A percentile compares a stretch with the other conserved stretches of the same genome.
Evolutionary conservation across 1,140 invertebrate species (phyloP).

Genomic region (Cheumatopsyche charites): DNA sequence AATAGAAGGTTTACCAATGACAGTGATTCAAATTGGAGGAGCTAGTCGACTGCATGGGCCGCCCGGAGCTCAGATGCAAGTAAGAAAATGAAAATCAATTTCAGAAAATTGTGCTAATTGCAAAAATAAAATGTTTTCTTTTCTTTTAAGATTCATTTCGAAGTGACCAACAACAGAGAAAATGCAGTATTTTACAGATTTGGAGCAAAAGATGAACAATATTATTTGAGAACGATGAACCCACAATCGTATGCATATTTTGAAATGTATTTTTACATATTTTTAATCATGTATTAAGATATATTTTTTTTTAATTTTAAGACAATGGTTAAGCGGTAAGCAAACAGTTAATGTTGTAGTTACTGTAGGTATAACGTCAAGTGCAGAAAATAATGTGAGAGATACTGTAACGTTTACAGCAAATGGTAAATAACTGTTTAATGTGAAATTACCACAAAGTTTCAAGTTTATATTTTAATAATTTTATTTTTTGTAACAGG

Average conservation of each 20-base stretch:
- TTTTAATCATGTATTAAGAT: neutral
- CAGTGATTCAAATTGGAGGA: constrained; percentile 56
- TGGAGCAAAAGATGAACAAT: constrained; percentile 61
- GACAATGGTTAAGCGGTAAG: constrained; percentile 58
- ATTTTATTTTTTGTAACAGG: constrained; percentile 50
- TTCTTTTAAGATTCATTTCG: constrained; percentile 60
- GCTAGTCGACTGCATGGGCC: constrained; percentile 55
- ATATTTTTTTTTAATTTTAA: constrained; percentile 46
- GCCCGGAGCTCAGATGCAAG: constrained; percentile 56
- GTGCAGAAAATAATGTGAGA: constrained; percentile 57
- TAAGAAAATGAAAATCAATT: constrained; percentile 39
- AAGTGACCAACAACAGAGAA: constrained; percentile 64
- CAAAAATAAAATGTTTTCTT: neutral
- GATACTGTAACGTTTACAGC: constrained; percentile 65
- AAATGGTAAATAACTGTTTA: constrained; percentile 57
- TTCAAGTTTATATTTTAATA: too few relatives aligned
- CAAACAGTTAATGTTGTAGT: constrained; percentile 63
- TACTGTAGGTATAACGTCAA: constrained; percentile 58
- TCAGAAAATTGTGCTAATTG: neutral
- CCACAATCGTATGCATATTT: constrained; percentile 47
- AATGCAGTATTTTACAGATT: constrained; percentile 60
- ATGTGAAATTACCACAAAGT: too few relatives aligned
- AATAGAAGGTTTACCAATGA: constrained; percentile 52
- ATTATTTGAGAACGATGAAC: constrained; percentile 58
- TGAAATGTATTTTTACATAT: neutral